These are phyloP conservation scores for Lymantria dispar DNA, from an alignment of 2,888 invertebrate species.

Conservation along the genomic window DNA sequence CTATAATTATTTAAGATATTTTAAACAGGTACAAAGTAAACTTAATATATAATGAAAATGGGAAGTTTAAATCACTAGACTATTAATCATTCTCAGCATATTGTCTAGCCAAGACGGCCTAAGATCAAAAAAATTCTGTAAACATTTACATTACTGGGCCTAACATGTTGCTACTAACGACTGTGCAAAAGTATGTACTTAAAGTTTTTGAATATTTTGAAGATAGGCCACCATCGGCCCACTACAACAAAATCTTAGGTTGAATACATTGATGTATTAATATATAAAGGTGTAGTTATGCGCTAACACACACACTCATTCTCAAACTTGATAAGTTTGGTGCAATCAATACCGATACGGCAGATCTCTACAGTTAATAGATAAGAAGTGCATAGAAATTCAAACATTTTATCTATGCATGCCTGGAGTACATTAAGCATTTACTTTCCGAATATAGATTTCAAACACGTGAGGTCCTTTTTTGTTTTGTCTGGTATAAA, in stretches of 20 bases:
- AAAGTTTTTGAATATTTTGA: constrained; percentile 9
- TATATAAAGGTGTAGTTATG: not conserved
- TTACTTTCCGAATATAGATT: too few species aligned
- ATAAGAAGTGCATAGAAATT: too few species aligned
- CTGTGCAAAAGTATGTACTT: not conserved
- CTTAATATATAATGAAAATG: constrained; percentile 16
- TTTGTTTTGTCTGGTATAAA: too few species aligned
- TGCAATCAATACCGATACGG: too few species aligned
- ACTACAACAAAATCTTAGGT: not conserved
- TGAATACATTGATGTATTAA: not conserved
- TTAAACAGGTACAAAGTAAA: constrained; percentile 36
- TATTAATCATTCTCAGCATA: not conserved
- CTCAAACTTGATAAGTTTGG: too few species aligned
- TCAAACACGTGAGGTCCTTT: too few species aligned
- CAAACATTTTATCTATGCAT: too few species aligned
- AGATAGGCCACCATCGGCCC: constrained; percentile 9
- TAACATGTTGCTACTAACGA: not conserved
- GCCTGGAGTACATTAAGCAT: too few species aligned
- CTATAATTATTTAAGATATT: constrained; percentile 8
- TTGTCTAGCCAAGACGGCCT: constrained; percentile 10
- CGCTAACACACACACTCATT: too few species aligned
- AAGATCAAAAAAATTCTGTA: constrained; percentile 16
- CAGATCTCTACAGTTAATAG: too few species aligned
- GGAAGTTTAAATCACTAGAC: constrained; percentile 10
- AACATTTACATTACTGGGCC: not conserved